A percentile compares a stretch with the other conserved stretches of the same genome.
These are phyloP conservation scores for Henicopernis longicauda DNA, from an alignment of 2,113 vertebrate genomes.

Conservation along the genomic window DNA sequence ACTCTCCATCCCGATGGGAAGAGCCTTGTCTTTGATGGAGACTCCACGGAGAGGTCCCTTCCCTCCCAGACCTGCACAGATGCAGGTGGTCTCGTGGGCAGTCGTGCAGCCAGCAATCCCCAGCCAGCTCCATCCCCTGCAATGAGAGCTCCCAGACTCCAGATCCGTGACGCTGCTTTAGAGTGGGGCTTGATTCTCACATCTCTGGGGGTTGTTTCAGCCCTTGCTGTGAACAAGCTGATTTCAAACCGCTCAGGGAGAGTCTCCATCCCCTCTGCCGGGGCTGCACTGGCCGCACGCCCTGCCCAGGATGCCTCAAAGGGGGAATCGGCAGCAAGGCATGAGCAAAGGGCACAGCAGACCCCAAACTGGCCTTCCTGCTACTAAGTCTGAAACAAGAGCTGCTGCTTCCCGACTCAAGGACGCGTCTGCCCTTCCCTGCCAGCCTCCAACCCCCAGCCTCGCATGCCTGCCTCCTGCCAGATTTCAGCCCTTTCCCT, in stretches of 20 bases:
- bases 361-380: not conserved
- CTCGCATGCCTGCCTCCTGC: accelerated
- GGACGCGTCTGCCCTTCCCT: not conserved
- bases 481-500: not conserved
- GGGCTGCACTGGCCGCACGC: accelerated
- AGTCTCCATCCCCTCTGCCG: not conserved
- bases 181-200: too few species aligned
- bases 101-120: not conserved
- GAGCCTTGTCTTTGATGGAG: not conserved
- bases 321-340: not conserved
- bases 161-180: accelerated
- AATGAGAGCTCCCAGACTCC: not conserved
- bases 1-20: accelerated
- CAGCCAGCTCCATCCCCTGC: not conserved
- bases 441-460: not conserved
- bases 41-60: not conserved
- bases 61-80: not conserved
- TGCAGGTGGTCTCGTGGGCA: accelerated
- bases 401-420: not conserved
- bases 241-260: not conserved
- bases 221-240: accelerated
- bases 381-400: not conserved
- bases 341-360: not conserved
- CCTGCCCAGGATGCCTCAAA: not conserved
- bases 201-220: not conserved